These are phyloP conservation scores for Myiotriccus ornatus DNA, from an alignment of 2,797 vertebrate species.

Conservation along the genomic window DNA sequence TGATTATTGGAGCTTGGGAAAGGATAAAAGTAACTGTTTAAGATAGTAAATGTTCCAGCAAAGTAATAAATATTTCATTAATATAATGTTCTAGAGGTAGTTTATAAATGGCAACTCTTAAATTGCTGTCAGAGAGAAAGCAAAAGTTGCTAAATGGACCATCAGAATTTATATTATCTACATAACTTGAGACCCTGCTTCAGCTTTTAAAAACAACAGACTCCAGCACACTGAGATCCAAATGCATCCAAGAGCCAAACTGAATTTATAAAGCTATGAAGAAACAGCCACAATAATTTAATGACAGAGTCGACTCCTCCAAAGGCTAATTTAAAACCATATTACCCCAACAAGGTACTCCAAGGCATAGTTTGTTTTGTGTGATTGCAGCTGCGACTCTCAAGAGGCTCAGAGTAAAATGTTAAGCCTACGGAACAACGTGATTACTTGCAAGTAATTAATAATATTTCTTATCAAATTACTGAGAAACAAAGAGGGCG, in stretches of 20 bases:
- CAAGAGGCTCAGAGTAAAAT: not conserved
- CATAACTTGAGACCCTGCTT: not conserved
- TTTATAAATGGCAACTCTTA: not conserved
- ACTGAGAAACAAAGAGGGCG: not conserved
- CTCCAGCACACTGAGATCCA: not conserved
- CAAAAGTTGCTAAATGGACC: not conserved
- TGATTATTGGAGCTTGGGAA: not conserved
- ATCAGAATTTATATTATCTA: not conserved
- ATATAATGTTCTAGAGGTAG: not conserved
- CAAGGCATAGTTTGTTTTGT: slow-evolving; percentile 14
- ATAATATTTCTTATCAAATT: slow-evolving; percentile 5
- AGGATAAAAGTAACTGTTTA: not conserved
- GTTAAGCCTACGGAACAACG: slow-evolving; percentile 6
- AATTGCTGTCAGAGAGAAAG: not conserved
- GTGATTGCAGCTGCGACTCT: not conserved
- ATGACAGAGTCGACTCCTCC: not conserved
- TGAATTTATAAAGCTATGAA: not conserved
- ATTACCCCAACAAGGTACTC: slow-evolving; percentile 38
- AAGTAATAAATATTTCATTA: not conserved
- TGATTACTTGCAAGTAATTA: slow-evolving; percentile 21
- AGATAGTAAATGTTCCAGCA: not conserved
- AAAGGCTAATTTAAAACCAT: slow-evolving; percentile 26
- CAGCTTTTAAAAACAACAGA: not conserved
- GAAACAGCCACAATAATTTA: slow-evolving; percentile 16
- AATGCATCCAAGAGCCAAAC: not conserved